phyloP scores from a whole-genome alignment of 2,113 vertebrate genomes.

The Syngnathoides biaculeatus region DNA sequence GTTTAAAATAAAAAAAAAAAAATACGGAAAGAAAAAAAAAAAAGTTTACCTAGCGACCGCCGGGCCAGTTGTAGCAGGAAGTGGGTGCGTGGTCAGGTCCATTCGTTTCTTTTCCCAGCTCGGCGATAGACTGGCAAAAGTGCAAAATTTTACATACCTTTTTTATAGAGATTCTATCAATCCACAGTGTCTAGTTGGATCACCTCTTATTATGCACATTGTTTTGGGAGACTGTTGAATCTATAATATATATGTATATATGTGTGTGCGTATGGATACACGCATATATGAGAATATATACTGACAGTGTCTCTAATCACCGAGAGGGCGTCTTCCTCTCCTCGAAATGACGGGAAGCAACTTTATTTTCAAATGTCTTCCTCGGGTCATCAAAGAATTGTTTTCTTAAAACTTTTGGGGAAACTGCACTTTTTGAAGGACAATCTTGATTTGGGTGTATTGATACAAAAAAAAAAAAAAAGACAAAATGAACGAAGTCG shows the following conservation, averaged over 20 bases:
- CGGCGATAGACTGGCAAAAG: constrained; percentile 52
- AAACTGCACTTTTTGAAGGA: constrained; percentile 84
- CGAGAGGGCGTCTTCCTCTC: constrained; percentile 49
- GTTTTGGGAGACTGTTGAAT: constrained; percentile 78
- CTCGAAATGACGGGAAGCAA: constrained; percentile 66
- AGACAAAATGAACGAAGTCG: constrained; percentile 67
- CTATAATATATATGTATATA: constrained; percentile 26
- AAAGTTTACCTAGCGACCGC: constrained; percentile 59
- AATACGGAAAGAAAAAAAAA: constrained; percentile 45
- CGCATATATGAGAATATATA: constrained; percentile 61
- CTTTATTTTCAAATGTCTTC: constrained; percentile 75
- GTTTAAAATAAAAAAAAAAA: constrained; percentile 32
- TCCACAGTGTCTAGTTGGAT: constrained; percentile 66
- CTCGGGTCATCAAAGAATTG: constrained; percentile 73
- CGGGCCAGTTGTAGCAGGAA: constrained; percentile 78
- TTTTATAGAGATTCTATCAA: constrained; percentile 70
- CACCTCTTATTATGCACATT: constrained; percentile 77
- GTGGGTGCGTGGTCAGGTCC: constrained; percentile 65
- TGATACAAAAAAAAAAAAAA: constrained; percentile 41
- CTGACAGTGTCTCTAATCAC: constrained; percentile 70
- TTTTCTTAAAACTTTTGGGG: constrained; percentile 67
- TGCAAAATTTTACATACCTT: constrained; percentile 69
- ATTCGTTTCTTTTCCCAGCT: constrained; percentile 55
- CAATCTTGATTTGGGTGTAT: constrained; percentile 82
- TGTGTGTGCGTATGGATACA: too few species aligned